Base-by-base conservation (phyloP, 2,888 invertebrate species). In the Drosophila melanosoma region DNA sequence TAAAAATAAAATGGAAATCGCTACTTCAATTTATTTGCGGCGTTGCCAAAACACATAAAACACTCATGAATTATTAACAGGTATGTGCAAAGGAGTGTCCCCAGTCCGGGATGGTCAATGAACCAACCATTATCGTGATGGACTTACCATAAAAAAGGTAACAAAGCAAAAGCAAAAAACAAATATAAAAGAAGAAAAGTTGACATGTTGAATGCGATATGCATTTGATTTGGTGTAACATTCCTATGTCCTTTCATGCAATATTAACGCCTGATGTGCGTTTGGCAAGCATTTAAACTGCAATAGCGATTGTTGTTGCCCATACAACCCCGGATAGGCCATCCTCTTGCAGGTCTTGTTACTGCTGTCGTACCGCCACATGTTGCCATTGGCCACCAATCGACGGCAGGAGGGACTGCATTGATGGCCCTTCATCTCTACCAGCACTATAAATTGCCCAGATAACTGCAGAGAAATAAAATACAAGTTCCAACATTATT, bases 1-100 rank as follows among this genome's bases (percentile, higher is more conserved):
- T 92, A 92, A 92, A 92, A 92, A 84, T 90, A 80, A 91, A 91
- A 91, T 86, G 79, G 81, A 81, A 81, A 81, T 85, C 81, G 86
- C 87, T 83, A 83, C 81, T 80, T 85, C 86, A 91, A 87, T 83
- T 87, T 83, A 91, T 90, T 90, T 90, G 85, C 87, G 85, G 66
- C 72, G 66, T 53, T 75, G 79, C 69, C 69, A 63, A 72, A 64
- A 65, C 48, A 65, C 83, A 85, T 87, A 87, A 84, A 85, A 81
- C 63, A 65, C 65, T 56, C 84, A 85, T 84, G 87, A 84, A 84
- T 84, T 84, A 87, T 84, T 84, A 82, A 84, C 84, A 84, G 87
- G 84, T 84, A 81, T 71, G 64, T 65, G 79, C 52, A 48, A 71
- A 75, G 77, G 79, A 79, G 79, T 78, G 78, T 68, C 78, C 79